Conservation (phyloP, 1,140 invertebrate genomes). For the Rhynchophorus ferrugineus region DNA sequence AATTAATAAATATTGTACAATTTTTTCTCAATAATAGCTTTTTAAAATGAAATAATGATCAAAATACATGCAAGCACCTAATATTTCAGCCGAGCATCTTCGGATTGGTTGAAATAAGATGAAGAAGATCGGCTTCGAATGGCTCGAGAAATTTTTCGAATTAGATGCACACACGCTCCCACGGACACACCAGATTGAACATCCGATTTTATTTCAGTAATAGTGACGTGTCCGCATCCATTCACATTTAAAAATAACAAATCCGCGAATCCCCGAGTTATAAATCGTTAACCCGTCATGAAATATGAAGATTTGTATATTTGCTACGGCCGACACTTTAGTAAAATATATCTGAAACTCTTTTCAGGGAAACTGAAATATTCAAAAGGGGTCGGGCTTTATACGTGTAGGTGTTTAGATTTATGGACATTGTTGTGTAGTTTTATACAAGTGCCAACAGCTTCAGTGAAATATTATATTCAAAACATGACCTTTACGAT, state of each 20-base stretch:
- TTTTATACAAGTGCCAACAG: constrained; percentile 33
- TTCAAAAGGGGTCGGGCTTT: constrained; percentile 18
- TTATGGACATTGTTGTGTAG: constrained; percentile 28
- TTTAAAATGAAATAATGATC: no score
- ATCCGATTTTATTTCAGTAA: not conserved
- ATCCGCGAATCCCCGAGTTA: constrained; percentile 7
- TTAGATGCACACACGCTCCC: no score
- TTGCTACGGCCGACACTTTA: constrained; percentile 21
- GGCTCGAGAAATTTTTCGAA: no score
- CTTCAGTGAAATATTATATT: constrained; percentile 34
- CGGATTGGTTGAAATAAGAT: no score
- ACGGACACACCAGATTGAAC: no score
- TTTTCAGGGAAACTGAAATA: constrained; percentile 23
- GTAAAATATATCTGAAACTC: constrained; percentile 23
- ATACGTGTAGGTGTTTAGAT: constrained; percentile 26
- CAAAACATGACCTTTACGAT: constrained; percentile 26
- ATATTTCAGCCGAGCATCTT: no score
- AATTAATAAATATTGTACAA: no score
- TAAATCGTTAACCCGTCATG: constrained; percentile 13
- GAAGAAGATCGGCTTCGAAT: no score
- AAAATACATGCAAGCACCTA: no score
- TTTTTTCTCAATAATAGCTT: no score
- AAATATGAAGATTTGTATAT: constrained; percentile 25
- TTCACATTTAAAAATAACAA: constrained; percentile 14
- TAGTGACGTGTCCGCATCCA: not conserved